phyloP scores from a whole-genome alignment of 2,113 vertebrate species.

The rabbit (Oryctolagus cuniculus) region mOryCun1.1 NC_091432.1:22147501-22148000 shows the following conservation, averaged over 20 bases:
- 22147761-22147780: background rate
- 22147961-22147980: background rate
- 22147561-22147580: no score
- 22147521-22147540: no score
- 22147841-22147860: background rate
- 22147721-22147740: background rate
- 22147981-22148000: background rate
- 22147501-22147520: no score
- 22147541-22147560: no score
- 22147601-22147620: no score
- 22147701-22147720: background rate
- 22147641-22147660: background rate
- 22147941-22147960: no score
- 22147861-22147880: background rate
- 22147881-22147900: background rate
- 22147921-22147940: background rate
- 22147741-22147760: background rate
- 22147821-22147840: background rate
- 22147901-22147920: no score
- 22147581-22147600: no score
- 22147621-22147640: no score
- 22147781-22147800: background rate
- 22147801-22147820: background rate
- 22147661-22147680: background rate
- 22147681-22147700: background rate